Evolutionary conservation across 2,797 vertebrate species (phyloP), one percentile per base, ranked within the genome.

Genomic region (Salarias fasciatus): DNA sequence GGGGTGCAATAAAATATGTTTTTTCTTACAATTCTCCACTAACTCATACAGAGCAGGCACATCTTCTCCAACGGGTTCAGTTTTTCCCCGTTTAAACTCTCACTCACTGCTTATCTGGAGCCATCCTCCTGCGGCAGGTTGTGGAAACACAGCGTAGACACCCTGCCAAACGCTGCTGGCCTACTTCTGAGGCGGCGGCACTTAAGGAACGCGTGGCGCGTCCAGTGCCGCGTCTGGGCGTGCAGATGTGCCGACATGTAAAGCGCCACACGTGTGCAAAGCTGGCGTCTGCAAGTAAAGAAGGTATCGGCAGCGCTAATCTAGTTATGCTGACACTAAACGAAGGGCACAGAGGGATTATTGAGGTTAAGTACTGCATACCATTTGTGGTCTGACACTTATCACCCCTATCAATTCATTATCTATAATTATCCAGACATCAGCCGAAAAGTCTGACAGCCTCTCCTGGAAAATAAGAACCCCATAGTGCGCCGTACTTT

Each of bases 331-430:
- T 79, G 85, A 86, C 86, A 74, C 68, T 83, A 82, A 88, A 75
- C 87, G 82, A 86, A 84, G 85, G 87, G 75, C 86, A 74, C 72
- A 72, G 60, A 73, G 62, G 83, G 85, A 87, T 89, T 90, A 84
- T 63, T 57, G 79, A 81, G 90, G 84, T 83, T 89, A 88, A 90
- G 76, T 77, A 77, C 75, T 77, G 63, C 75, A 84, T 92, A 87
- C 88, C 86, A 91, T 92, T 91, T 88, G 86, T 77, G 52, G 70
- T 71, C 80, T 87, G 83, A 85, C 86, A 85, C 86, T 77, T 77
- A 83, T 85, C 82, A 80, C 75, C 84, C 59, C 65, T 59, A 83
- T 87, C 83, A 87, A 88, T 90, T 86, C 76, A 91, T 91, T 91
- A 86, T 84, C 78, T 79, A 72, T 82, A 83, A 89, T 89, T 83